phyloP scores from a whole-genome alignment of 2,888 invertebrate species.

The Siphonodentalium dalli region DNA sequence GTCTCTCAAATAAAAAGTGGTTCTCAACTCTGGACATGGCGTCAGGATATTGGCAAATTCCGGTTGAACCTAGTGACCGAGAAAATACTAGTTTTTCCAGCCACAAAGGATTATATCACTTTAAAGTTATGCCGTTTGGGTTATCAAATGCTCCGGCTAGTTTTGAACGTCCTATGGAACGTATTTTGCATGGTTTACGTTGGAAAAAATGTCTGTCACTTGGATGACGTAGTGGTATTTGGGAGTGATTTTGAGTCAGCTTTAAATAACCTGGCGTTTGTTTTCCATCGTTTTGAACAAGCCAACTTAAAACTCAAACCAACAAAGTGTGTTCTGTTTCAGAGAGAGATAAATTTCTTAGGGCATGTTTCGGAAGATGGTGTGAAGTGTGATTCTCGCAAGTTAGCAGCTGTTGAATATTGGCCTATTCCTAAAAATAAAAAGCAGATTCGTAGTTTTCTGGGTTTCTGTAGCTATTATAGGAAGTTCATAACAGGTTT shows the following conservation, averaged over 20 bases:
- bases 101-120: too few relatives aligned
- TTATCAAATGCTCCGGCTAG: too few relatives aligned
- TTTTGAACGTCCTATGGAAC: too few relatives aligned
- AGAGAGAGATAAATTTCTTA: slow-evolving; percentile 26
- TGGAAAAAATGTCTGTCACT: too few relatives aligned
- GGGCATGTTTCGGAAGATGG: slow-evolving; percentile 33
- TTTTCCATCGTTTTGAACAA: slow-evolving; percentile 26
- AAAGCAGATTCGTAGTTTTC: slow-evolving; percentile 8
- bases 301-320: slow-evolving; percentile 32
- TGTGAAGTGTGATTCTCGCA: slow-evolving; percentile 26
- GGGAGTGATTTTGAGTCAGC: slow-evolving; percentile 23
- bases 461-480: slow-evolving; percentile 11
- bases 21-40: neutral
- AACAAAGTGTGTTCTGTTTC: slow-evolving; percentile 29
- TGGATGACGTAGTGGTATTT: slow-evolving; percentile 34
- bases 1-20: neutral
- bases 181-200: too few relatives aligned
- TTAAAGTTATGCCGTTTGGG: too few relatives aligned
- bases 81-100: too few relatives aligned
- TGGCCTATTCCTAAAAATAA: slow-evolving; percentile 15
- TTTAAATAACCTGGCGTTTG: slow-evolving; percentile 19
- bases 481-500: slow-evolving; percentile 8
- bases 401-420: slow-evolving; percentile 21
- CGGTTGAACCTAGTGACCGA: too few relatives aligned
- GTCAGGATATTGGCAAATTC: neutral